These are phyloP conservation scores for Bombylius discolor DNA, from an alignment of 2,888 invertebrate genomes.

Conservation along the genomic window DNA sequence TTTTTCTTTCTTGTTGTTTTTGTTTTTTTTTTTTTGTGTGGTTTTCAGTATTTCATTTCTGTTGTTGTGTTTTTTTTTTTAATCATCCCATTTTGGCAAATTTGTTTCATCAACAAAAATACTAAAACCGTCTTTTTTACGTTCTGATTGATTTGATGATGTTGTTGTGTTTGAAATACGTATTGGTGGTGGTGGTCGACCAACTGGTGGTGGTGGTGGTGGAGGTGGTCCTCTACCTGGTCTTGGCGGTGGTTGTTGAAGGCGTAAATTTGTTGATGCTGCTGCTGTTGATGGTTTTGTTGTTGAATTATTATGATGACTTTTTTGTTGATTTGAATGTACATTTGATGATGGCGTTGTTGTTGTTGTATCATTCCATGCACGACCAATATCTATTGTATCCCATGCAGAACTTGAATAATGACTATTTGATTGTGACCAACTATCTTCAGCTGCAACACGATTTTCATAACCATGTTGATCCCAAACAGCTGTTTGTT, in stretches of 20 bases:
- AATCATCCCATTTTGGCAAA: slow-evolving; percentile 56
- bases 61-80: slow-evolving; percentile 21
- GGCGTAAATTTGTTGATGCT: slow-evolving; percentile 15
- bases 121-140: slow-evolving; percentile 26
- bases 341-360: slow-evolving; percentile 20
- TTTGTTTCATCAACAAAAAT: slow-evolving; percentile 46
- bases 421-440: slow-evolving; percentile 17
- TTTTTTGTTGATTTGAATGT: slow-evolving; percentile 13
- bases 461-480: slow-evolving; percentile 21
- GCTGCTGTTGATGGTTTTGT: slow-evolving; percentile 20
- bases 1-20: too few species aligned
- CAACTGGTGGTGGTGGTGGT: slow-evolving; percentile 14
- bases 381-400: slow-evolving; percentile 28
- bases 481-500: slow-evolving; percentile 37
- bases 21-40: too few species aligned
- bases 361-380: slow-evolving; percentile 33
- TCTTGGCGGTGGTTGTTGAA: slow-evolving; percentile 14
- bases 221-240: slow-evolving; percentile 8
- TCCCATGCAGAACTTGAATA: slow-evolving; percentile 13
- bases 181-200: slow-evolving; percentile 18
- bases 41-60: too few species aligned
- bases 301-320: slow-evolving; percentile 5
- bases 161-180: slow-evolving; percentile 17
- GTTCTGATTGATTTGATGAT: slow-evolving; percentile 18
- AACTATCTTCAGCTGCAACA: slow-evolving; percentile 16